A percentile compares a stretch with the other conserved stretches of the same genome.
Conservation (phyloP, 2,888 invertebrate species). For the Drosophila atroscutellata region DNA sequence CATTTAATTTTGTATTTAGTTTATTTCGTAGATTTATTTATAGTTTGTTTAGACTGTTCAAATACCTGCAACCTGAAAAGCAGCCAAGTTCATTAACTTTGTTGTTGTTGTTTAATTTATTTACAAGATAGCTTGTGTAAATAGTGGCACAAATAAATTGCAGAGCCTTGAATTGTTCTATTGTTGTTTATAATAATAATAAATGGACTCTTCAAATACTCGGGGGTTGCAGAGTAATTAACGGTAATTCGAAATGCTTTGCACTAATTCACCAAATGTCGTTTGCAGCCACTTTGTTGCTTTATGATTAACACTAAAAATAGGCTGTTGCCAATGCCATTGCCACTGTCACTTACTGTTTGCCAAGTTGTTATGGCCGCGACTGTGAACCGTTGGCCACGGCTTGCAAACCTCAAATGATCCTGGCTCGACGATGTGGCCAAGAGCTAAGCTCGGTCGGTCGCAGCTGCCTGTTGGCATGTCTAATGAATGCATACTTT, state of each 20-base stretch:
- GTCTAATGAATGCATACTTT: slow-evolving; percentile 72
- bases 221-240: neutral
- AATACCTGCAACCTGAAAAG: neutral
- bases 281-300: slow-evolving; percentile 12
- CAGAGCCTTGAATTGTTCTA: slow-evolving; percentile 5
- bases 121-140: slow-evolving; percentile 15
- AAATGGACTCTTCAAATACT: neutral
- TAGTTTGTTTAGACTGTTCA: slow-evolving; percentile 16
- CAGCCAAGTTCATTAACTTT: slow-evolving; percentile 4
- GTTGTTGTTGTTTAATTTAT: neutral
- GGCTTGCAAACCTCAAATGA: slow-evolving; percentile 82
- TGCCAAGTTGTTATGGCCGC: slow-evolving; percentile 31
- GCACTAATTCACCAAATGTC: slow-evolving; percentile 25
- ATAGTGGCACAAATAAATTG: slow-evolving; percentile 12
- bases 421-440: slow-evolving; percentile 72
- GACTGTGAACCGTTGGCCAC: slow-evolving; percentile 75
- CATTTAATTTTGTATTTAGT: slow-evolving; percentile 13
- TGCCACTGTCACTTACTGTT: slow-evolving; percentile 40
- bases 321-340: slow-evolving; percentile 9
- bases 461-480: slow-evolving; percentile 59
- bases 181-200: slow-evolving; percentile 25
- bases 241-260: slow-evolving; percentile 3
- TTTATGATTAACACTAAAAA: slow-evolving; percentile 3
- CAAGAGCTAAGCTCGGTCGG: slow-evolving; percentile 82
- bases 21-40: slow-evolving; percentile 1